Evolutionary conservation across 2,113 vertebrate species (phyloP).

Genomic region (Hippopotamus amphibius): DNA sequence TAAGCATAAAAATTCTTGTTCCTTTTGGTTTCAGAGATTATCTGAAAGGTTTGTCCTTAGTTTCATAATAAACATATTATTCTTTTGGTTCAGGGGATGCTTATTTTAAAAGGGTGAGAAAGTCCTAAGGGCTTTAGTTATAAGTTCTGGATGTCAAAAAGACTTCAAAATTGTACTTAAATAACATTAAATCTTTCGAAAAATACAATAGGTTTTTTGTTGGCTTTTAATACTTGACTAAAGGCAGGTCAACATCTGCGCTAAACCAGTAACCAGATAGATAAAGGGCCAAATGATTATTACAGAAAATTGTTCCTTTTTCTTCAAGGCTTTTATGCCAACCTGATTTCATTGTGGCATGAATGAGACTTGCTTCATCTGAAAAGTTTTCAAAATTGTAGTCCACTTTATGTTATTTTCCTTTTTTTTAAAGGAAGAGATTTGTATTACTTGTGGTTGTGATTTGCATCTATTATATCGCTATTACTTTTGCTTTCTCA

Average conservation of each 20-base stretch:
- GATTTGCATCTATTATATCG: conserved; percentile 11
- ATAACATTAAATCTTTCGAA: conserved; percentile 84
- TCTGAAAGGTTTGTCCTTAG: conserved; percentile 71
- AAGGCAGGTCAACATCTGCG: conserved; percentile 86
- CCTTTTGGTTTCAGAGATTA: conserved; percentile 52
- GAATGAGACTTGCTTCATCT: conserved; percentile 44
- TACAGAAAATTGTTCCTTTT: conserved; percentile 75
- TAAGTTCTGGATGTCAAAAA: conserved; percentile 81
- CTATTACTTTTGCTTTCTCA: conserved; percentile 47
- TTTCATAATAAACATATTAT: conserved; percentile 75
- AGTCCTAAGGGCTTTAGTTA: conserved; percentile 75
- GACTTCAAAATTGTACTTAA: conserved; percentile 81
- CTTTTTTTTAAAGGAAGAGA: conserved; percentile 52
- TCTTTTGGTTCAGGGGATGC: conserved; percentile 75
- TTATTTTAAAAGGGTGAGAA: conserved; percentile 81
- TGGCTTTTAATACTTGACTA: conserved; percentile 86
- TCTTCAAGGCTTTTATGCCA: conserved; percentile 36
- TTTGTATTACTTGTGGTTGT: conserved; percentile 28
- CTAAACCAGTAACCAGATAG: conserved; percentile 84
- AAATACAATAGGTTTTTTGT: conserved; percentile 88
- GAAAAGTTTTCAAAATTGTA: conserved; percentile 51
- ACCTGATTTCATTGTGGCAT: conserved; percentile 8
- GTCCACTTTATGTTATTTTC: neutral
- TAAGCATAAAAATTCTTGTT: conserved; percentile 69
- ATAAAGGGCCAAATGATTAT: conserved; percentile 85